Evolutionary conservation across 92 coral and sea anemone genomes (phyloP).

Genomic region (Desmophyllum pertusum): DNA sequence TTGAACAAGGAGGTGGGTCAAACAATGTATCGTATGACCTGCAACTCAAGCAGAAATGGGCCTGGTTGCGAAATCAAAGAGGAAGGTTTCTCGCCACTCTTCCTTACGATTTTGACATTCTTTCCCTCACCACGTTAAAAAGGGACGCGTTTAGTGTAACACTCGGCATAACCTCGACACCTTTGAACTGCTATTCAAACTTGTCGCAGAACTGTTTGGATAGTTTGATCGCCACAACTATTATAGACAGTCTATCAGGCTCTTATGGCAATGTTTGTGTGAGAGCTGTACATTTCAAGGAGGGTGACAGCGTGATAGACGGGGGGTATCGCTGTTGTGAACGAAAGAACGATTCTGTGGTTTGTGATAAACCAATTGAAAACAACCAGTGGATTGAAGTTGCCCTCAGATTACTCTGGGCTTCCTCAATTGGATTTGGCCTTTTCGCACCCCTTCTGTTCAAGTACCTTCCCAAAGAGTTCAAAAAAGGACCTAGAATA

Average conservation of each 20-base stretch:
- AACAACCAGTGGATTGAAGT: conserved; percentile 74
- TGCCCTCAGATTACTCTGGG: conserved; percentile 79
- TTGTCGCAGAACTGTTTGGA: conserved; percentile 17
- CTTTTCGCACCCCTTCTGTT: conserved; percentile 84
- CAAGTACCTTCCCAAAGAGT: conserved; percentile 92
- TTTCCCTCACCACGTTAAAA: conserved; percentile 86
- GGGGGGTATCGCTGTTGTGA: conserved; percentile 69
- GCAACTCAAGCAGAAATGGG: conserved; percentile 73
- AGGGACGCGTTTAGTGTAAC: conserved; percentile 66
- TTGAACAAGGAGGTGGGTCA: background rate
- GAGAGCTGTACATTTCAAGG: conserved; percentile 17
- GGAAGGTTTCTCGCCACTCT: conserved; percentile 91
- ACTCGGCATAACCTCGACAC: conserved; percentile 59
- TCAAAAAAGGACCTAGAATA: conserved; percentile 60
- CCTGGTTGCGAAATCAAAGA: conserved; percentile 80
- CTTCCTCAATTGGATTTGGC: conserved; percentile 69
- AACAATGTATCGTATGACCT: conserved; percentile 5
- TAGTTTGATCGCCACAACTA: conserved; percentile 35
- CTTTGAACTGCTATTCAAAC: conserved; percentile 62
- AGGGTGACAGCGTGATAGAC: conserved; percentile 3
- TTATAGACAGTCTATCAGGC: background rate
- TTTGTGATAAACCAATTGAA: conserved; percentile 65
- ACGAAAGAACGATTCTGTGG: conserved; percentile 29
- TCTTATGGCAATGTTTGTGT: conserved; percentile 58
- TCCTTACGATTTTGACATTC: conserved; percentile 96